Percentiles rank a stretch among this genome's conserved stretches.
These are phyloP conservation scores for Sebastes schlegelii DNA, from an alignment of 2,113 vertebrate species.

Conservation along the genomic window DNA sequence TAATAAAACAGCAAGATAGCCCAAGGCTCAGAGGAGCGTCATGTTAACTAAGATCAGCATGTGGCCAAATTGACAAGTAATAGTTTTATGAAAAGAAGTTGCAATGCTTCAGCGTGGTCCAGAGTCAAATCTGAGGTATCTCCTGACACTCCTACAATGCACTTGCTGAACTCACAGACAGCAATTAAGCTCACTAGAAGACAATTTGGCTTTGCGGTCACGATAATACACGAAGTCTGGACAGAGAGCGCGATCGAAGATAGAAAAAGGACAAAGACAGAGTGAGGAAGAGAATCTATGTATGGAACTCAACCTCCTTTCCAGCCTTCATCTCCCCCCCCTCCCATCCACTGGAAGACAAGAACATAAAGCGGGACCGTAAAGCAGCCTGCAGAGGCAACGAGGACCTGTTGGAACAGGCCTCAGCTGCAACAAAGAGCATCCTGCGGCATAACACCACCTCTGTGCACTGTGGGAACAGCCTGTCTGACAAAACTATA, in stretches of 20 bases:
- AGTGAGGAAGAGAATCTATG: constrained; percentile 10
- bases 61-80: constrained; percentile 58
- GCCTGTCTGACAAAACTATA: constrained; percentile 25
- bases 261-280: constrained; percentile 3
- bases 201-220: background rate
- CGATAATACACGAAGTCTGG: background rate
- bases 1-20: constrained; percentile 34
- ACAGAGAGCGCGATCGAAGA: background rate
- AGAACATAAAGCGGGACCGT: constrained; percentile 75
- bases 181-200: background rate
- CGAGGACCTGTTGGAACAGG: constrained; percentile 82
- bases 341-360: constrained; percentile 63
- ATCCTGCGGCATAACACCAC: constrained; percentile 70
- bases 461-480: constrained; percentile 56
- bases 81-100: constrained; percentile 67
- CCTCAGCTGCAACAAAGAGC: constrained; percentile 79
- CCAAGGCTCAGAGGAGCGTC: constrained; percentile 45
- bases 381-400: constrained; percentile 73
- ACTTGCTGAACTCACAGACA: background rate
- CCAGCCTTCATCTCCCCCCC: constrained; percentile 69
- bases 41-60: constrained; percentile 61
- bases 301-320: constrained; percentile 76
- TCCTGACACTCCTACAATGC: background rate
- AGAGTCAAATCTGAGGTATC: constrained; percentile 57
- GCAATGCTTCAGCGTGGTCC: constrained; percentile 51